Evolutionary conservation across 2,113 vertebrate species (phyloP), one percentile per base, ranked within the genome.

Genomic region (Lophotis ruficrista): DNA sequence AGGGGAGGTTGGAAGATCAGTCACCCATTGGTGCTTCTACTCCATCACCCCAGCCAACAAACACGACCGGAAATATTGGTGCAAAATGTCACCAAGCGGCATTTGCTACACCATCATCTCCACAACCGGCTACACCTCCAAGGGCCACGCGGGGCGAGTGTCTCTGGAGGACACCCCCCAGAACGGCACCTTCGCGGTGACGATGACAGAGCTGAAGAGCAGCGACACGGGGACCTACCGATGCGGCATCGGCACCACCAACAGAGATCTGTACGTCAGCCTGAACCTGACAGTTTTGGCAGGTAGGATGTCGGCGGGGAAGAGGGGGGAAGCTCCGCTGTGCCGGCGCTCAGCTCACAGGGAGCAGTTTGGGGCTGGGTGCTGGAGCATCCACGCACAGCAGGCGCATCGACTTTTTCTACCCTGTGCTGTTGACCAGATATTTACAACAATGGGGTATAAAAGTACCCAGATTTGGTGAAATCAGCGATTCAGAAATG

Each of bases 51-150:
- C 91, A 5, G 93, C 96, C 96, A 98, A 98, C 90, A 97, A 28
- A 20, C 12, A 97, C 4, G 89, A 90, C 83, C 81, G 98, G 13
- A 98, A 98, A 64, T 98, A 93, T 6, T 98, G 98, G 98, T 98
- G 98, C 66, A 98, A 94, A 54, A 2, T 83, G 2, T 23, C 38
- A 1, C 2, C 7, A 0, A 21, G 10, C 0, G 6, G 24, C 28
- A 1, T 30, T 56, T 98, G 98, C 92, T 37, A 65, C 71, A 98
- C 97, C 19, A 3, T 98, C 7, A 8, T 98, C 54, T 98, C 98
- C 31, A 97, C 96, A 30, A 96, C 30, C 6, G 30, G 28, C 69
- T 96, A 96, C 65, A 70, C 30, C 41, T 58, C 61, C 1, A 5
- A 3, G 2, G 8, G 4, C 27, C 82, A 98, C 23, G 4, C 0